Conservation (phyloP, 2,888 invertebrate genomes). For the Opisthograptis luteolata region DNA sequence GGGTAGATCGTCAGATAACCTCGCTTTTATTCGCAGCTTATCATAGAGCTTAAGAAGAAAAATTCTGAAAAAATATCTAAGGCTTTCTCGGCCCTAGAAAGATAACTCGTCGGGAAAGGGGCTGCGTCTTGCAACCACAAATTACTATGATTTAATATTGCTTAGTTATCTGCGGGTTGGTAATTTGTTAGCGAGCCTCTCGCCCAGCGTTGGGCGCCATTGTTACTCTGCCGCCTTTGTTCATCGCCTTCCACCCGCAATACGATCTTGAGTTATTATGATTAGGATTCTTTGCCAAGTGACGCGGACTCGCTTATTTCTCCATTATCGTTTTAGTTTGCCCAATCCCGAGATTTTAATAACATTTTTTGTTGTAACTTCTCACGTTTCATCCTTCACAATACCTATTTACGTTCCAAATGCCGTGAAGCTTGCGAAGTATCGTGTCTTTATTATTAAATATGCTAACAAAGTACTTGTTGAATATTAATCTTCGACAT, state of each 20-base stretch:
- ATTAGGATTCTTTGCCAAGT: constrained; percentile 83
- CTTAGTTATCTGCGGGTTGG: constrained; percentile 82
- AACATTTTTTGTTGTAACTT: constrained; percentile 10
- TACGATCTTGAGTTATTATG: constrained; percentile 84
- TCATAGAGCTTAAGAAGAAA: constrained; percentile 49
- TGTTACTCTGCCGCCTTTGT: constrained; percentile 80
- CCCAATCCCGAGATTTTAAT: constrained; percentile 47
- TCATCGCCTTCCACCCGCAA: constrained; percentile 77
- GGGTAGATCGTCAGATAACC: constrained; percentile 24
- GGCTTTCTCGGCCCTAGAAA: constrained; percentile 51
- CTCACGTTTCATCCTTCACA: background rate
- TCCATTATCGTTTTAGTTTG: constrained; percentile 74
- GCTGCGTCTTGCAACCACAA: constrained; percentile 77
- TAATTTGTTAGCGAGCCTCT: constrained; percentile 81
- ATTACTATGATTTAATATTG: constrained; percentile 85
- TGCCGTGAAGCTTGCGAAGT: background rate
- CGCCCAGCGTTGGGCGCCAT: constrained; percentile 76
- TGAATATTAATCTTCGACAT: constrained; percentile 14
- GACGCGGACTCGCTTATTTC: constrained; percentile 78
- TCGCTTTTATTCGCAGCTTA: constrained; percentile 42
- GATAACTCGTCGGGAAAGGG: constrained; percentile 70
- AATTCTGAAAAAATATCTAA: constrained; percentile 57
- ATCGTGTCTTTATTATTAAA: constrained; percentile 1
- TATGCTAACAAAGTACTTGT: constrained; percentile 1
- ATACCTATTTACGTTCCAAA: constrained; percentile 2